Evolutionary conservation across 1,140 invertebrate genomes (phyloP), one percentile per base, ranked within the genome.

Genomic region (Musca domestica): DNA sequence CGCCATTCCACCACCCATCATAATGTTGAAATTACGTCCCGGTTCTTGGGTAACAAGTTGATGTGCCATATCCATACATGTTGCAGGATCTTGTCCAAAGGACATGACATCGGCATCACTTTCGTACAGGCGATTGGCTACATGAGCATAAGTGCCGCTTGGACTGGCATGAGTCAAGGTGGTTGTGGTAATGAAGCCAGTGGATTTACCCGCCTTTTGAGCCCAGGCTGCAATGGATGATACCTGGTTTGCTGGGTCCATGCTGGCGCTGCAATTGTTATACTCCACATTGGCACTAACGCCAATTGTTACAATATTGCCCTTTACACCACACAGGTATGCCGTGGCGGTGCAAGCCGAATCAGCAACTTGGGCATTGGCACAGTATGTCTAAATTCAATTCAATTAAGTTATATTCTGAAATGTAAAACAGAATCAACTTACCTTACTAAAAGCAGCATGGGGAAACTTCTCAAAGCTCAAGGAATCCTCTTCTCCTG

Each of bases 181-280:
- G 5, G 78, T 79, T 9, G 80, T 82, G 9, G 80, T 80, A n/a
- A 82, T 72, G 51, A 82, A 74, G 4, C 83, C 83, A 2, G 74
- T 78, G 2, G 70, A 71, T 73, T 83, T 78, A 80, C 92, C 93
- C 81, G 88, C 87, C 69, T 90, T 86, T 76, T 94, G 92, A 0
- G 92, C 93, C 94, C 93, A 95, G 71, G 91, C 87, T 6, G 94
- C 84, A 47, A 96, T 84, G 0, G 92, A 94, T 86, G 79, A 75
- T 0, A 89, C 83, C 25, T 86, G 82, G 68, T 84, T 84, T 1
- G 74, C 77, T 14, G 81, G 74, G 66, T 85, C 22, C 80, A 91
- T 76, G 2, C 90, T 88, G 0, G 86, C 86, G 0, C 84, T 74
- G 74, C 93, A 95, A 76, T 93, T 87, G 14, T 84, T 82, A 1